phyloP scores from a whole-genome alignment of 2,113 vertebrate species.

The Eleginops maclovinus region DNA sequence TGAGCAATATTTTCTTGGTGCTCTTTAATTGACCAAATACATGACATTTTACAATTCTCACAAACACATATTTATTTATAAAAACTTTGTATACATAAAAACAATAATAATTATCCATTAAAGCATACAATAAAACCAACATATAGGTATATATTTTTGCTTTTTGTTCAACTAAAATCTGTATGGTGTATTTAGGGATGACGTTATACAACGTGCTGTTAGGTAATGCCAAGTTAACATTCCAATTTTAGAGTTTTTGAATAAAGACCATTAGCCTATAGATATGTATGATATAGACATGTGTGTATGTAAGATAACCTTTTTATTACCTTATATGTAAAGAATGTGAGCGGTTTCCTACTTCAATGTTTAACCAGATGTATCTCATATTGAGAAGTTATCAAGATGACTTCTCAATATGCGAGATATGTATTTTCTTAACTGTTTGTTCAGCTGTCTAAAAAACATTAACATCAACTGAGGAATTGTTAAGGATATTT shows the following conservation, averaged over 20 bases:
- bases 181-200: neutral
- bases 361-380: no score
- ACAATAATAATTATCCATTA: no score
- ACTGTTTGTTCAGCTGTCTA: neutral
- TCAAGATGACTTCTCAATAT: no score
- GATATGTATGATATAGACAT: no score
- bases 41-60: neutral
- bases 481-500: neutral
- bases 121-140: neutral
- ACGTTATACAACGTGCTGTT: neutral
- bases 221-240: neutral
- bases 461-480: conserved; percentile 4
- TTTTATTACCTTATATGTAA: no score
- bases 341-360: no score
- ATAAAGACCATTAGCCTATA: no score
- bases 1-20: neutral
- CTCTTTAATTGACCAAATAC: neutral
- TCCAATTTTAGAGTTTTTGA: neutral
- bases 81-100: neutral
- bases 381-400: no score
- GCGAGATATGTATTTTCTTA: neutral
- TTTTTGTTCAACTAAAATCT: neutral
- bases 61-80: no score
- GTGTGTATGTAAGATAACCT: no score
- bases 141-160: neutral